These are phyloP conservation scores for Rhynchophorus ferrugineus DNA, from an alignment of 1,140 invertebrate species.

Conservation along the genomic window DNA sequence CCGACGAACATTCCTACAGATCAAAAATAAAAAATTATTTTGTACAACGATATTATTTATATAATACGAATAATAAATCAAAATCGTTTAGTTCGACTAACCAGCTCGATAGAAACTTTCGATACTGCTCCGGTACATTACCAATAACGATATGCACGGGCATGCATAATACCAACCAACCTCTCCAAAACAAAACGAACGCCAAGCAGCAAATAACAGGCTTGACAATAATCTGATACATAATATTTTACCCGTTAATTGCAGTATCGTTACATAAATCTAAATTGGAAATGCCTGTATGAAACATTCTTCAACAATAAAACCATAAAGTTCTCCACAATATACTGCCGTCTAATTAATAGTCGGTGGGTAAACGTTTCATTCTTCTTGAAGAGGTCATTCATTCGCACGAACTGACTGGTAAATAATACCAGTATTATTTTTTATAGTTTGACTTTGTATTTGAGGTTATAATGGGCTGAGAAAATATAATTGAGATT, in stretches of 20 bases:
- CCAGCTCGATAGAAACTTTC: too few relatives aligned
- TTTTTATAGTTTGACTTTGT: too few relatives aligned
- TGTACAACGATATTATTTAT: too few relatives aligned
- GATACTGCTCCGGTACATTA: not conserved
- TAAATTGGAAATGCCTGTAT: conserved; percentile 22
- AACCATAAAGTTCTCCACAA: conserved; percentile 17
- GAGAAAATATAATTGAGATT: too few relatives aligned
- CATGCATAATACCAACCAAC: conserved; percentile 1
- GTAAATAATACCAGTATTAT: too few relatives aligned
- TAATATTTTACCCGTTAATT: conserved; percentile 4
- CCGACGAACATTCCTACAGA: too few relatives aligned
- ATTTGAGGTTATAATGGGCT: too few relatives aligned
- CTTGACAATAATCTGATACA: not conserved
- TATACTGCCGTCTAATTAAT: conserved; percentile 1
- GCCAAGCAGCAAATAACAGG: not conserved
- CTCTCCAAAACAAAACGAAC: not conserved
- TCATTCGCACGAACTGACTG: too few relatives aligned
- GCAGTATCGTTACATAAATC: conserved; percentile 23
- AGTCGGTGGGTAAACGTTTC: not conserved
- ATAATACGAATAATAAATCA: too few relatives aligned
- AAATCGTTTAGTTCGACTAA: too few relatives aligned
- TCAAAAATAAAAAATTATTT: too few relatives aligned
- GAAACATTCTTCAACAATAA: conserved; percentile 17
- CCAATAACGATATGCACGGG: conserved; percentile 6
- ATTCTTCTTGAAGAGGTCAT: not conserved